Evolutionary conservation across 2,888 invertebrate species (phyloP).

Genomic region (Drosophila mimetica): DNA sequence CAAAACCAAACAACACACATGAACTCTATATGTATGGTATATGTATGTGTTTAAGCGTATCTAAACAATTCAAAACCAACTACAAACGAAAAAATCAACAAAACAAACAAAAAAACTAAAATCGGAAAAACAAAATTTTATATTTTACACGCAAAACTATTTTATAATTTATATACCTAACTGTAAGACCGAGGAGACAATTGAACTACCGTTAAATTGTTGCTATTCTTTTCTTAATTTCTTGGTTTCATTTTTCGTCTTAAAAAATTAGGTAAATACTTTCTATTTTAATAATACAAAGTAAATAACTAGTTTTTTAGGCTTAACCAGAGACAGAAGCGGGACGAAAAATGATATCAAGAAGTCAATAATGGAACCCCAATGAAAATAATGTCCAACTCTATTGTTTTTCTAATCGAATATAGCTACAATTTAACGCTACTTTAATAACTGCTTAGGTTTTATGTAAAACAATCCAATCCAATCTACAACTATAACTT

Average conservation of each 20-base stretch:
- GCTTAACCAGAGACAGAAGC: conserved; percentile 49
- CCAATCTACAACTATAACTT: conserved; percentile 34
- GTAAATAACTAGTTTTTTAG: conserved; percentile 80
- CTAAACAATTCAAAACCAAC: conserved; percentile 33
- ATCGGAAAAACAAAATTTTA: conserved; percentile 65
- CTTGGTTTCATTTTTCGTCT: too few relatives aligned
- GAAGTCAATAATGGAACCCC: conserved; percentile 25
- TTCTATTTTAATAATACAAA: conserved; percentile 59
- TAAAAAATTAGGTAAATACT: too few relatives aligned
- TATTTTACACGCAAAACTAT: conserved; percentile 75
- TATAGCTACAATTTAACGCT: conserved; percentile 46
- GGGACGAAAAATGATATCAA: conserved; percentile 16
- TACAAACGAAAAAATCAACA: conserved; percentile 27
- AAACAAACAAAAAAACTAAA: conserved; percentile 15
- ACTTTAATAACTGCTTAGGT: conserved; percentile 68
- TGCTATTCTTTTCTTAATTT: too few relatives aligned
- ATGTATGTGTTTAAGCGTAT: conserved; percentile 50
- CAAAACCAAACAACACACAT: conserved; percentile 35
- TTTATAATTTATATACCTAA: conserved; percentile 78
- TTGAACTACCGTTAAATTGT: too few relatives aligned
- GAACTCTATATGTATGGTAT: conserved; percentile 59
- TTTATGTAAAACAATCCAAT: conserved; percentile 44
- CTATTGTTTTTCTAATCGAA: conserved; percentile 58
- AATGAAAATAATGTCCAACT: conserved; percentile 47
- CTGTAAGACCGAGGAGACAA: conserved; percentile 39